Evolutionary conservation across 2,888 invertebrate species (phyloP).

Genomic region (Nomada lathburiana): DNA sequence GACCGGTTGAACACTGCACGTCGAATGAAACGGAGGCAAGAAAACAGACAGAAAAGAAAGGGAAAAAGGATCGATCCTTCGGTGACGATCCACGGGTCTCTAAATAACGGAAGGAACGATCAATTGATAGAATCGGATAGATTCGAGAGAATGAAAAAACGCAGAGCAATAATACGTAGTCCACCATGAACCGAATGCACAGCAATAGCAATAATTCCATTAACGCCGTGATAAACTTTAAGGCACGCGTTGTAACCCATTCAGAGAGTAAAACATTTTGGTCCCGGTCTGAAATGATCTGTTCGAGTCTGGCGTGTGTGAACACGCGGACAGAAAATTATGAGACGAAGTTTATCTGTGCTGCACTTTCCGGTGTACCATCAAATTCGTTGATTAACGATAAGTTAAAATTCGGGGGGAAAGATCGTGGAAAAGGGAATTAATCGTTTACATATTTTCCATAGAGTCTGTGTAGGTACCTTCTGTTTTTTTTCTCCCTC

Average conservation of each 20-base stretch:
- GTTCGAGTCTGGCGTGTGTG: neutral
- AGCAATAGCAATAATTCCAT: conserved; percentile 58
- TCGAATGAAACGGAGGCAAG: conserved; percentile 10
- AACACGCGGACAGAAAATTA: neutral
- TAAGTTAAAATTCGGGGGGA: neutral
- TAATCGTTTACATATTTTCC: neutral
- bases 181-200: conserved; percentile 31
- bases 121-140: neutral
- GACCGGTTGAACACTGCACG: neutral
- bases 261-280: neutral
- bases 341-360: neutral
- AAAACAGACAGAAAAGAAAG: neutral
- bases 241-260: conserved; percentile 14
- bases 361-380: neutral
- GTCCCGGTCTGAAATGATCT: neutral
- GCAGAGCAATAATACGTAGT: conserved; percentile 62
- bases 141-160: conserved; percentile 12
- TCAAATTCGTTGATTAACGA: neutral
- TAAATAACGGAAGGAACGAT: neutral
- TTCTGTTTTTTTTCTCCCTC: neutral
- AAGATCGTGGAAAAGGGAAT: neutral
- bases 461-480: neutral
- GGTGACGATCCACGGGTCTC: neutral
- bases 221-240: conserved; percentile 2
- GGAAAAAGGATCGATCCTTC: neutral